Conservation (phyloP, 1,140 invertebrate species). For the Conus betulinus region DNA sequence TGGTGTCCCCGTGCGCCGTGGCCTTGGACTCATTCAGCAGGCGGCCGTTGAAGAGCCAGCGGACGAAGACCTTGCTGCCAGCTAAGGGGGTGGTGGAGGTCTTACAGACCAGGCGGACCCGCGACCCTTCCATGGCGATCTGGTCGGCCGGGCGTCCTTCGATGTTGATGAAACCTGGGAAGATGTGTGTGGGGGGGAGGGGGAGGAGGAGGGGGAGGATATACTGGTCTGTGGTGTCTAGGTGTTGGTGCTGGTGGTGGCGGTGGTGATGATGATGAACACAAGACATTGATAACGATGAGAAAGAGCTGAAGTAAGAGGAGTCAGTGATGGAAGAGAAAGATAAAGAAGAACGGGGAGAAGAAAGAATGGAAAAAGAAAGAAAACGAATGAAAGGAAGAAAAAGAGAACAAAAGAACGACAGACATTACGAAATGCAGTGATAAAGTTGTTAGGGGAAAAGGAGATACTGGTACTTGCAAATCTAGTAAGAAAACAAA, state of each 20-base stretch:
- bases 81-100: conserved; percentile 10
- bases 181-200: not conserved
- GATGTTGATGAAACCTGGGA: not conserved
- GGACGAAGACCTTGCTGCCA: conserved; percentile 29
- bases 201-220: not conserved
- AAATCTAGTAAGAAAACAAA: too few relatives aligned
- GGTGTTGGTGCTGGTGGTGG: too few relatives aligned
- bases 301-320: not conserved
- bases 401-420: not conserved
- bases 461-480: too few relatives aligned
- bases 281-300: too few relatives aligned
- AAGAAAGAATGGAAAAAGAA: not conserved
- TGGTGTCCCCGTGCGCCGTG: not conserved
- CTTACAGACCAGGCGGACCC: conserved; percentile 24
- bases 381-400: not conserved
- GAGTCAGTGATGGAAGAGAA: not conserved
- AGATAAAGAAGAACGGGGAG: not conserved
- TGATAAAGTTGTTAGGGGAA: too few relatives aligned
- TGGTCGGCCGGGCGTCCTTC: conserved; percentile 11
- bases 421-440: not conserved
- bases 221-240: not conserved
- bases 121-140: conserved; percentile 8
- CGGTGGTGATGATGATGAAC: too few relatives aligned
- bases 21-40: conserved; percentile 11
- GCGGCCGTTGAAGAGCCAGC: conserved; percentile 49